Evolutionary conservation across 2,797 vertebrate species (phyloP).

Genomic region (Crocodylus rhombifer): DNA sequence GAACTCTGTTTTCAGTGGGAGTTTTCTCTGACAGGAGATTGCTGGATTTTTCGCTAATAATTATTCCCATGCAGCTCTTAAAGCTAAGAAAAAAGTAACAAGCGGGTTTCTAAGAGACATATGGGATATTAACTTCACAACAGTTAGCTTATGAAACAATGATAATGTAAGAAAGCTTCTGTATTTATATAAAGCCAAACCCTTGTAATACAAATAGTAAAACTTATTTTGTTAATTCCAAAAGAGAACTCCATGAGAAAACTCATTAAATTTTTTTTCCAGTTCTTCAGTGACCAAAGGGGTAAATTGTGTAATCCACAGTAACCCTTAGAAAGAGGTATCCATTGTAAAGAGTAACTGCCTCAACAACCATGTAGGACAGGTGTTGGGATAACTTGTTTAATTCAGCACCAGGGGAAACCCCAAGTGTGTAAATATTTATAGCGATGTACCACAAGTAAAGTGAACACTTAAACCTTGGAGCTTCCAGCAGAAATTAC

Average conservation of each 20-base stretch:
- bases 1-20: background rate
- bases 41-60: background rate
- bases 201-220: background rate
- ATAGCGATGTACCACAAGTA: background rate
- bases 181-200: background rate
- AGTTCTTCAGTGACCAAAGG: background rate
- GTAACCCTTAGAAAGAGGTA: background rate
- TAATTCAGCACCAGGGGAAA: background rate
- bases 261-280: background rate
- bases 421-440: background rate
- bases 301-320: background rate
- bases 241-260: background rate
- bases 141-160: background rate
- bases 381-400: background rate
- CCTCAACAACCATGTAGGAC: background rate
- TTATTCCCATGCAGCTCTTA: background rate
- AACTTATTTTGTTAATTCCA: background rate
- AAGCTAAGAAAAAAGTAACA: background rate
- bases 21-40: background rate
- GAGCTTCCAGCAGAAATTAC: slow-evolving; percentile 36
- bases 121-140: background rate
- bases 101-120: background rate
- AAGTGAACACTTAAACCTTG: background rate
- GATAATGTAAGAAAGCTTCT: background rate
- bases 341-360: background rate